Conservation (phyloP, 2,888 invertebrate species). For the Neoascia interrupta region DNA sequence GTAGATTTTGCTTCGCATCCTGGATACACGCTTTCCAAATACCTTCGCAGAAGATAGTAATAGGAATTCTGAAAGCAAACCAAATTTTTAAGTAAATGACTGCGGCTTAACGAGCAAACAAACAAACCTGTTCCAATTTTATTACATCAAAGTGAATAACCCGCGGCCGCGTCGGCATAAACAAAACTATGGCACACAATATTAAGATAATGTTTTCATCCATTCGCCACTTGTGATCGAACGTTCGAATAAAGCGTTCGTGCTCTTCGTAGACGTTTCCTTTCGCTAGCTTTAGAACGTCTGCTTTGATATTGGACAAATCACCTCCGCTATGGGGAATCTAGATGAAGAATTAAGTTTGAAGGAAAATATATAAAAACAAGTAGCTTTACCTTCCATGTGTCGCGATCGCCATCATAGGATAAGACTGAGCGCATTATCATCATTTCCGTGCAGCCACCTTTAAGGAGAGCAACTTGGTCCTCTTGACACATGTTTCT, state of each 20-base stretch:
- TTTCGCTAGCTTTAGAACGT: constrained; percentile 93
- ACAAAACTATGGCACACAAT: constrained; percentile 93
- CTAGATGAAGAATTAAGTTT: constrained; percentile 77
- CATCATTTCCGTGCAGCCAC: constrained; percentile 98
- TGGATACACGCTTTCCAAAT: constrained; percentile 89
- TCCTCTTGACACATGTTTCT: constrained; percentile 96
- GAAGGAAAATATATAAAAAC: background rate
- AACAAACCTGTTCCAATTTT: constrained; percentile 88
- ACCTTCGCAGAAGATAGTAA: constrained; percentile 91
- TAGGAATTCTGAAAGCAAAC: constrained; percentile 87
- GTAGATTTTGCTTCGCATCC: constrained; percentile 93
- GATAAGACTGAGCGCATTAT: constrained; percentile 95
- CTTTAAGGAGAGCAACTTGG: constrained; percentile 86
- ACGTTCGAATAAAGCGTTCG: constrained; percentile 90
- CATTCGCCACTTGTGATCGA: constrained; percentile 90
- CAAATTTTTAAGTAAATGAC: background rate
- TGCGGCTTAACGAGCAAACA: background rate
- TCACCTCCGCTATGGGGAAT: constrained; percentile 89
- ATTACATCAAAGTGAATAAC: constrained; percentile 92
- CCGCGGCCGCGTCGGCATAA: constrained; percentile 89
- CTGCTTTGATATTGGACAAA: constrained; percentile 90
- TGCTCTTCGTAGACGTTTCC: constrained; percentile 94
- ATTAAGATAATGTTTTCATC: constrained; percentile 95
- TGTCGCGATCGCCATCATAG: constrained; percentile 91
- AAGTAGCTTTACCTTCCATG: constrained; percentile 88